A percentile compares a stretch with the other conserved stretches of the same genome.
Evolutionary conservation across 2,797 vertebrate species (phyloP).

Genomic region (Crenuchus spilurus): DNA sequence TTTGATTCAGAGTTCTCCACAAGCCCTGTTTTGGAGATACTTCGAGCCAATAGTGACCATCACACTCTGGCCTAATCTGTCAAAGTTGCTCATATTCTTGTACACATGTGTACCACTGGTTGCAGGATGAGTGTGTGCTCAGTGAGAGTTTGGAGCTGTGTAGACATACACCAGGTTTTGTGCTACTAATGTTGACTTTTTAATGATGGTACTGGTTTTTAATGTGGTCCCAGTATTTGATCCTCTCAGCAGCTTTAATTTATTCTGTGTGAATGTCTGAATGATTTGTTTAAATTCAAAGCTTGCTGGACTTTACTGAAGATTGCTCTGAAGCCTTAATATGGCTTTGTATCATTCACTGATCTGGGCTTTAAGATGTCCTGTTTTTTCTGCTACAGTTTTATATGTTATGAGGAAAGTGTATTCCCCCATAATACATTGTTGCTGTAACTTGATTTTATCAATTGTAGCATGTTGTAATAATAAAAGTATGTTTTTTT

Average conservation of each 20-base stretch:
- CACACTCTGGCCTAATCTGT: too few species aligned
- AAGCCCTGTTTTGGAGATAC: too few species aligned
- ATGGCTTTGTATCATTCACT: constrained; percentile 7
- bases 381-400: constrained; percentile 2
- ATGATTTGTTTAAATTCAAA: neutral
- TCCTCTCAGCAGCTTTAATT: neutral
- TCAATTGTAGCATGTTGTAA: constrained; percentile 44
- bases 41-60: too few species aligned
- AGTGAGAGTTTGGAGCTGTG: too few species aligned
- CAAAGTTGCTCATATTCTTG: too few species aligned
- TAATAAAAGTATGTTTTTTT: constrained; percentile 47
- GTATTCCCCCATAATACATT: neutral
- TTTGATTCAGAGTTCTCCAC: too few species aligned
- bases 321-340: constrained; percentile 8
- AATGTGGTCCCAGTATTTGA: neutral
- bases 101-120: too few species aligned
- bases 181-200: too few species aligned
- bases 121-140: too few species aligned
- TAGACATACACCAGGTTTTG: too few species aligned
- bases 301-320: neutral
- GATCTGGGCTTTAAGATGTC: constrained; percentile 4
- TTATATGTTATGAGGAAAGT: constrained; percentile 2
- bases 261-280: neutral
- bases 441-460: constrained; percentile 19
- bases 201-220: too few species aligned